Conservation (phyloP, 2,113 vertebrate species). For the Acrocephalus kingi region DNA sequence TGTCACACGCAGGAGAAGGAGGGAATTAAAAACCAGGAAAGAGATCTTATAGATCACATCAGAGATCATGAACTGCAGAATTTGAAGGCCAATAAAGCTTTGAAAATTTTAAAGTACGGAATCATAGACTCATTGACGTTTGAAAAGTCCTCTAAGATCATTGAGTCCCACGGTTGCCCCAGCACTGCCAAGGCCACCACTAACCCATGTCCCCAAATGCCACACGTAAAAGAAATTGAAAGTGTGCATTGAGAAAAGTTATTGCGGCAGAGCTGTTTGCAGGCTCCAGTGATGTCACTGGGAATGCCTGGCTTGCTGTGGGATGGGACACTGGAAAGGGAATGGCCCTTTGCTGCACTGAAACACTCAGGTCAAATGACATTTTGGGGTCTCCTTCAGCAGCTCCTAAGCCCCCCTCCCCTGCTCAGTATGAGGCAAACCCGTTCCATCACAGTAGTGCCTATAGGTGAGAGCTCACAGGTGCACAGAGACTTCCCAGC, state of each 20-base stretch:
- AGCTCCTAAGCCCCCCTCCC: background rate
- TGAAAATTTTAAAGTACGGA: background rate
- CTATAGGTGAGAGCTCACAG: background rate
- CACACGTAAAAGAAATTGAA: background rate
- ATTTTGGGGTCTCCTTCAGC: background rate
- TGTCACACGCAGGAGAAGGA: background rate
- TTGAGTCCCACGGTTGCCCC: background rate
- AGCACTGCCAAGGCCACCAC: background rate
- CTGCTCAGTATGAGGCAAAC: background rate
- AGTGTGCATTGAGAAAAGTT: background rate
- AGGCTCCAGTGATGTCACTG: background rate
- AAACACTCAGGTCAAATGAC: background rate
- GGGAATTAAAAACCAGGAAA: background rate
- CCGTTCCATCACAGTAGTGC: background rate
- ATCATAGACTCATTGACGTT: background rate
- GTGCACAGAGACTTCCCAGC: background rate
- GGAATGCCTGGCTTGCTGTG: background rate
- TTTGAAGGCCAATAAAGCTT: background rate
- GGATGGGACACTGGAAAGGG: background rate
- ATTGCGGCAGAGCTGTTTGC: background rate
- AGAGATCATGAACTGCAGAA: background rate
- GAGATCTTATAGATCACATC: rapidly evolving
- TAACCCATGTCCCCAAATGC: background rate
- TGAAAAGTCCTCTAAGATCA: background rate
- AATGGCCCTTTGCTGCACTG: background rate